Conservation (phyloP, 2,888 invertebrate genomes). For the Antheraea assamensis region DNA sequence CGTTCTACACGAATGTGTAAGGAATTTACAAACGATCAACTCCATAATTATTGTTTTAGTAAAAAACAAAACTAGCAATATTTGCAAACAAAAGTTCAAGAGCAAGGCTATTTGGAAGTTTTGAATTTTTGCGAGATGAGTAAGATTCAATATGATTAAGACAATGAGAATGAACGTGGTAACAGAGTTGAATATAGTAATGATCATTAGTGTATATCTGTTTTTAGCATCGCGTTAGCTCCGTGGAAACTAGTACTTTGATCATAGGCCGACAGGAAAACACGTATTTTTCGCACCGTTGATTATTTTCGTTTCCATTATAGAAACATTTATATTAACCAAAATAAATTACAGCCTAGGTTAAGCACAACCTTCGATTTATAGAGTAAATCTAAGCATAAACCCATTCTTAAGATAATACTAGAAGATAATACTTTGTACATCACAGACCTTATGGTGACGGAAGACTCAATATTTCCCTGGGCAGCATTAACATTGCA, state of each 20-base stretch:
- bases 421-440: too few relatives aligned
- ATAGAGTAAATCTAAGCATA: too few relatives aligned
- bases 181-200: background rate
- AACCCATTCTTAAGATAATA: too few relatives aligned
- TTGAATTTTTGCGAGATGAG: conserved; percentile 11
- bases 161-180: background rate
- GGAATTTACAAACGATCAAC: conserved; percentile 12
- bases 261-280: background rate
- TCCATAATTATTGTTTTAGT: background rate
- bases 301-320: background rate
- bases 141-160: conserved; percentile 12
- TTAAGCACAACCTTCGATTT: too few relatives aligned
- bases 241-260: conserved; percentile 9
- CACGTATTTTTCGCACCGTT: conserved; percentile 6
- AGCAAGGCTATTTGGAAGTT: conserved; percentile 11
- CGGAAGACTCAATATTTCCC: too few relatives aligned
- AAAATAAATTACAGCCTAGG: background rate
- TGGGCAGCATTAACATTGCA: too few relatives aligned
- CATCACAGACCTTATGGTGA: too few relatives aligned
- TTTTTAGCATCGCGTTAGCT: background rate
- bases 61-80: background rate
- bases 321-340: background rate
- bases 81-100: conserved; percentile 14
- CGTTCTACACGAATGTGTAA: conserved; percentile 5
- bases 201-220: conserved; percentile 5